Evolutionary conservation across 64 coral and sea anemone species (phyloP), one percentile per base, ranked within the genome.

Genomic region (Stichodactyla helianthus): DNA sequence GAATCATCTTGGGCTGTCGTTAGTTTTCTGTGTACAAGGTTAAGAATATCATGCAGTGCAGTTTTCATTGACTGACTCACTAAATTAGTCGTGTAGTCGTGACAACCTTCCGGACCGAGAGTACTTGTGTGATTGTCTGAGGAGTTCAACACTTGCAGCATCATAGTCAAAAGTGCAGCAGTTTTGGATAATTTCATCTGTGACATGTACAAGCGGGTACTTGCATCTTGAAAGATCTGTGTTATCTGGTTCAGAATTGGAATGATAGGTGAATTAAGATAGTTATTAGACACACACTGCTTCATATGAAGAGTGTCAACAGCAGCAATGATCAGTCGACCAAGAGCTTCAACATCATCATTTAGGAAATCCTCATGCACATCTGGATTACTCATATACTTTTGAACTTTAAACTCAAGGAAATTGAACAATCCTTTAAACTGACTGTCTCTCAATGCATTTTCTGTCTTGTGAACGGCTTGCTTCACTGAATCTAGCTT

Each of bases 1-100:
- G 51, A 81, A 5, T 54, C 78, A 51, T 54, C 35, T 17, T 54
- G 14, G 8, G 35, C 6, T 8, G 82, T 51, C 55, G 53, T 90
- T 18, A 90, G 89, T 55, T 90, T 86, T 51, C 83, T 85, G 6
- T 85, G 28, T 14, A 90, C 16, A 13, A 90, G 83, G 5, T 90
- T 51, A 14, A 90, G 44, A 13, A 90, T 90, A 19, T 90, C 71
- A 35, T 55, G 23, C 23, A 71, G 53, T 22, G 31, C 54, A 23
- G 11, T 52, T 23, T 59, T 85, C 6, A 90, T 7, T 74, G 84
- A 50, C 11, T 61, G 18, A 2, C 22, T 51, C 20, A 90, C 71
- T 13, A 90, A 28, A 6, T 53, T 35, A 20, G 12, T 22, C 11
- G 27, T 60, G 70, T 63, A 20, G 63, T 90, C 81, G 19, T 81